Base-by-base conservation (phyloP, 2,888 invertebrate genomes). In the Smittia sp. region DNA sequence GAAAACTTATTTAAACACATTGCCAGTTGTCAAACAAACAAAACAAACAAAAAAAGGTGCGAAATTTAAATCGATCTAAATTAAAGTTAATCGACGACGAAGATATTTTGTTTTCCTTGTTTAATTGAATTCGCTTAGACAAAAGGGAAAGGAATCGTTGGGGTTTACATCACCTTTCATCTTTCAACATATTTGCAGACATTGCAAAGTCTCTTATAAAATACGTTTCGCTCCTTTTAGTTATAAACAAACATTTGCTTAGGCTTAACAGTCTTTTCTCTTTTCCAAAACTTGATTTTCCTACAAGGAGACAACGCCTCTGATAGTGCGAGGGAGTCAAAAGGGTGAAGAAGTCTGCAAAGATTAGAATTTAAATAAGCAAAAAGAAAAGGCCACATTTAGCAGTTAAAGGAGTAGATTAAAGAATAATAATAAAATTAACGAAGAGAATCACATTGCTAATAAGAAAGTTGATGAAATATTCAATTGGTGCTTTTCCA, bases 401-500 rank as follows among this genome's bases (percentile, higher is more conserved):
- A 39, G 58, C 1, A 58, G 18, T 46, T 58, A 32, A 66, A 27
- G 4, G 25, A 15, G n/a, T 73, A 32, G 41, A 58, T 46, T 46
- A 46, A 15, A 52, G 20, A 70, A 18, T 70, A 58, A 27, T 41
- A 38, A 54, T 18, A 32, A 27, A 54, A 54, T 72, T 38, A 72
- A 70, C 69, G 69, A 70, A 70, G n/a, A 58, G 22, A 58, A 58
- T 58, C 58, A 58, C 58, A 22, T 20, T n/a, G 46, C 15, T 46
- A n/a, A 46, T 46, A n/a, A 58, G 13, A 13, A 72, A 54, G 52
- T 69, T 72, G 73, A 73, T 27, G 63, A 65, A 73, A 62, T 27
- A 73, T 65, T 73, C 65, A 46, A 73, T 73, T 73, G 73, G 73
- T 73, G 73, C 73, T 73, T 73, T 73, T 73, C 73, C 73, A 73